Evolutionary conservation across 1,140 invertebrate genomes (phyloP).

Genomic region (Caenorhabditis elegans): DNA sequence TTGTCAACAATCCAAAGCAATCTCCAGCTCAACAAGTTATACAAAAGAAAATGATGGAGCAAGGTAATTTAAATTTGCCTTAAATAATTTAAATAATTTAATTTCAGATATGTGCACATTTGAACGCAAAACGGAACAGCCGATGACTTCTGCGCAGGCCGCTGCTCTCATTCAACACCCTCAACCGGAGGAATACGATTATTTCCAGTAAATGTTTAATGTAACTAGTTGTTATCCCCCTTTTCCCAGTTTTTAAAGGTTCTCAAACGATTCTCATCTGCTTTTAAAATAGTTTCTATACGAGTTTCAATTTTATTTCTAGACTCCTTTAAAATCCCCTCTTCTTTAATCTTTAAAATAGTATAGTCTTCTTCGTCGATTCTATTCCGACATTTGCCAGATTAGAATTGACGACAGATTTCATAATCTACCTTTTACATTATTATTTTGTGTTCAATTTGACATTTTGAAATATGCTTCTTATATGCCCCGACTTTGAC

Average conservation of each 20-base stretch:
- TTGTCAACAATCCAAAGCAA: background rate
- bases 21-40: background rate
- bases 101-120: too few species aligned
- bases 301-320: background rate
- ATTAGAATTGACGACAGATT: too few species aligned
- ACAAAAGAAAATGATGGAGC: constrained; percentile 18
- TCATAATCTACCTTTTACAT: too few species aligned
- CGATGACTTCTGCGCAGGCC: constrained; percentile 1
- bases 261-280: too few species aligned
- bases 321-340: too few species aligned
- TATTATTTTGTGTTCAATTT: background rate
- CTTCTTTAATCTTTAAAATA: too few species aligned
- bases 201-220: background rate
- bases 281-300: background rate
- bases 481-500: too few species aligned
- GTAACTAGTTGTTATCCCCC: background rate
- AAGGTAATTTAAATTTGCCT: background rate
- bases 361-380: too few species aligned
- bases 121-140: background rate
- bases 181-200: background rate
- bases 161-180: background rate
- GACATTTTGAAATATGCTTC: background rate
- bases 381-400: too few species aligned
- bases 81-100: background rate
- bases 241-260: too few species aligned